Conservation (phyloP, 64 coral and sea anemone species). For the Montipora sp. region DNA sequence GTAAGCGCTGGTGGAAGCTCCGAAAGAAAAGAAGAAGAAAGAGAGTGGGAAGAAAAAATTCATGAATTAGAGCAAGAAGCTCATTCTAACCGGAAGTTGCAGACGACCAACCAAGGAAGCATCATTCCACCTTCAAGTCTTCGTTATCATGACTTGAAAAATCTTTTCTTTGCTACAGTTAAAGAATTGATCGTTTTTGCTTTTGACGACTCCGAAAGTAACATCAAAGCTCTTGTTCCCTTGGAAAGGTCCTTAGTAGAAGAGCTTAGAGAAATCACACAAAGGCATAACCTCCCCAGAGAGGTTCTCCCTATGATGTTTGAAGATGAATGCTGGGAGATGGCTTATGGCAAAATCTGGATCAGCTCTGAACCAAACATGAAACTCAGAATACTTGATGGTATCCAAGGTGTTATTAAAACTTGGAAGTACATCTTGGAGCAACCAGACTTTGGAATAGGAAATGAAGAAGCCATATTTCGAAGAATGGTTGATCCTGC, state of each 20-base stretch:
- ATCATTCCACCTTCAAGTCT: neutral
- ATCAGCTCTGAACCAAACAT: neutral
- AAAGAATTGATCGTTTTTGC: neutral
- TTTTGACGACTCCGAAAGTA: neutral
- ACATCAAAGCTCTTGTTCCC: neutral
- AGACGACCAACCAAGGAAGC: too few relatives aligned
- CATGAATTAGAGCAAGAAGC: too few relatives aligned
- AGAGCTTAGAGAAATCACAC: neutral
- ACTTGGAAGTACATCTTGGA: neutral
- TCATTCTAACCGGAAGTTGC: too few relatives aligned
- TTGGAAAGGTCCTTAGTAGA: neutral
- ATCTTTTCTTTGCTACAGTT: neutral
- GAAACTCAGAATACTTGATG: neutral
- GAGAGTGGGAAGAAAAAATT: too few relatives aligned
- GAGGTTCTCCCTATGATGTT: neutral
- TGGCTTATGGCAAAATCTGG: neutral
- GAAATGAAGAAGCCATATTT: neutral
- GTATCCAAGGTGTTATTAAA: neutral
- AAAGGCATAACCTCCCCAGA: neutral
- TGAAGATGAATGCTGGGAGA: neutral
- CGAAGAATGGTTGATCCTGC: neutral
- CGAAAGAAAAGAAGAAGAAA: too few relatives aligned
- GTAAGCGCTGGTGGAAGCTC: too few relatives aligned
- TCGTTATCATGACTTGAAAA: conserved; percentile 7
- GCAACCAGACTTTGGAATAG: neutral